These are phyloP conservation scores for Sinocyclocheilus rhinocerous DNA, from an alignment of 2,113 vertebrate genomes.

Conservation along the genomic window DNA sequence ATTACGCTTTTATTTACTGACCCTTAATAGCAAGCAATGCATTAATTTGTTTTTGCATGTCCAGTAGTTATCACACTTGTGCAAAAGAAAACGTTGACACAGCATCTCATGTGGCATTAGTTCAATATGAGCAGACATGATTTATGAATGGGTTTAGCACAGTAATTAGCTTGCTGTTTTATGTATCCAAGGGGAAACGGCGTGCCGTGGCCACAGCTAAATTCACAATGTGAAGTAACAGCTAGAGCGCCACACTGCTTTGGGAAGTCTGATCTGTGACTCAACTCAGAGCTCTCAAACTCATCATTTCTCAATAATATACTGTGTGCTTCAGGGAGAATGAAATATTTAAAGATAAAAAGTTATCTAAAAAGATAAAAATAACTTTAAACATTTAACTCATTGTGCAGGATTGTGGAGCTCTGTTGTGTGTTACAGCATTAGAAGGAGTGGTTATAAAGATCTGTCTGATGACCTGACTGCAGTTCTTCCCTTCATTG, in stretches of 20 bases:
- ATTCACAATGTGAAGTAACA: background rate
- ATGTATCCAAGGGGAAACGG: background rate
- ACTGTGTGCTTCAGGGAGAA: background rate
- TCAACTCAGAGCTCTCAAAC: background rate
- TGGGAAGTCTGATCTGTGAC: background rate
- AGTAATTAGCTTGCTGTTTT: constrained; percentile 42
- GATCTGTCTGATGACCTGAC: background rate
- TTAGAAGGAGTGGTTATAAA: background rate
- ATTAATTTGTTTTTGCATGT: constrained; percentile 20
- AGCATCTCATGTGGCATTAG: background rate
- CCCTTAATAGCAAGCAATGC: constrained; percentile 1
- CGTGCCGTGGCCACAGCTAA: background rate
- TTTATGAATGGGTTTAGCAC: constrained; percentile 41
- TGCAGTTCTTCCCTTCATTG: background rate
- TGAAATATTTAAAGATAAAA: background rate
- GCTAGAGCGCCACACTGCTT: background rate
- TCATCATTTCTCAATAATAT: background rate
- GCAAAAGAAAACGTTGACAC: constrained; percentile 16
- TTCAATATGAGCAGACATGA: constrained; percentile 35
- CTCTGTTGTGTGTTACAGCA: background rate
- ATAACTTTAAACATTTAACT: background rate
- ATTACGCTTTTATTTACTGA: background rate
- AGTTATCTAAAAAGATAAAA: background rate
- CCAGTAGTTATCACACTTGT: background rate
- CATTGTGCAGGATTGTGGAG: background rate